Evolutionary conservation across 53 echinoderm and acorn worm species (phyloP), one percentile per base, ranked within the genome.

Genomic region (Luidia sarsii): DNA sequence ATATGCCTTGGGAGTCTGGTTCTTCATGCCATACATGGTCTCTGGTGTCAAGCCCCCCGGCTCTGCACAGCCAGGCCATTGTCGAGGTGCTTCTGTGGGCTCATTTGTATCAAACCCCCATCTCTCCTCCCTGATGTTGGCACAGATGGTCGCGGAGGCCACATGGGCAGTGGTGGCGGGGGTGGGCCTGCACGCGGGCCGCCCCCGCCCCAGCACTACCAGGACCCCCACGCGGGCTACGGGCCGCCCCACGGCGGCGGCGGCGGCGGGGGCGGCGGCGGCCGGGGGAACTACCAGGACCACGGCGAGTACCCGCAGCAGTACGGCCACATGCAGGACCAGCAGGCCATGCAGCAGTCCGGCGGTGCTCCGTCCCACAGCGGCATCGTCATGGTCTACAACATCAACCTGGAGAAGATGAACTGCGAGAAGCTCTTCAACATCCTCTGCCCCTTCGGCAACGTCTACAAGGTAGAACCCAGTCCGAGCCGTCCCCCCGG

Each of bases 341-440:
- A 89, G 90, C 87, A 92, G 68, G 95, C 75, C 43, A 43, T 92
- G 85, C 95, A 95, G 85, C 72, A 77, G 0, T 82, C 82, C 1
- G 55, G 52, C 10, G 83, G 80, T 34, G 89, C 90, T 70, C 92
- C 87, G 4, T 89, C 89, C 18, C 93, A 93, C 48, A 91, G 91
- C 52, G 93, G 91, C 25, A 93, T 96, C 19, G 89, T 93, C 21
- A 96, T 96, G 97, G 87, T 96, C 31, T 96, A 96, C 55, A 86
- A 88, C 56, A 91, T 96, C 90, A 88, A 89, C 60, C 71, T 89
- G 15, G 73, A 86, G 45, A 85, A 93, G 87, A 96, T 96, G 96
- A 96, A 93, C 69, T 96, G 96, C 68, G 96, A 96, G 29, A 88
- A 80, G 49, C 93, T 96, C 72, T 96, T 96, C 80, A 96, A 96